phyloP scores from a whole-genome alignment of 2,888 invertebrate genomes.

The Seira musarum region DNA sequence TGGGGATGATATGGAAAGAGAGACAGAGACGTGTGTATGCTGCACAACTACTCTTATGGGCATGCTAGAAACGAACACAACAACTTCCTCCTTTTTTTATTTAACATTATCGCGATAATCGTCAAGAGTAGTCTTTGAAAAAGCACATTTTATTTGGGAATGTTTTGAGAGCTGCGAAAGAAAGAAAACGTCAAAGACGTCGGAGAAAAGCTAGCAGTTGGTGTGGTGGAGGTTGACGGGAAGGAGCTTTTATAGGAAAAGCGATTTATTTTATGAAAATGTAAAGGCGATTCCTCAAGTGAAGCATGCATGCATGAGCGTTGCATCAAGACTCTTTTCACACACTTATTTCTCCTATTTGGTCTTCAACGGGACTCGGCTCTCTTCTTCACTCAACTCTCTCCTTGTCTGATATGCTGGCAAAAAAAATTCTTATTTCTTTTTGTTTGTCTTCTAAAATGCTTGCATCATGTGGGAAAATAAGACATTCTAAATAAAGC shows the following conservation, averaged over 20 bases:
- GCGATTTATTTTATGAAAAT: slow-evolving; percentile 10
- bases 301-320: not conserved
- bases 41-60: too few relatives aligned
- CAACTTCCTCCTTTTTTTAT: too few relatives aligned
- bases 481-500: slow-evolving; percentile 29
- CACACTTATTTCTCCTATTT: too few relatives aligned
- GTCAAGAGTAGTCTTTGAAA: not conserved
- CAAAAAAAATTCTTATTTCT: slow-evolving; percentile 1
- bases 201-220: slow-evolving; percentile 53
- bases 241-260: slow-evolving; percentile 36
- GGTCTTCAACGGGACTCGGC: slow-evolving; percentile 57
- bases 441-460: not conserved
- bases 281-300: slow-evolving; percentile 19
- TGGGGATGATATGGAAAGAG: too few relatives aligned
- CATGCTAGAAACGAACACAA: too few relatives aligned
- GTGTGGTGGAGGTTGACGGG: slow-evolving; percentile 28
- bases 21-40: too few relatives aligned
- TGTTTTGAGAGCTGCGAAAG: not conserved
- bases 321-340: too few relatives aligned
- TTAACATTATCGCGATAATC: not conserved
- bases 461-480: slow-evolving; percentile 19
- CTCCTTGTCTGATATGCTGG: slow-evolving; percentile 37
- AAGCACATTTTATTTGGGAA: not conserved
- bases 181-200: slow-evolving; percentile 55
- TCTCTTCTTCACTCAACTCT: slow-evolving; percentile 16